Conservation (phyloP, 2,113 vertebrate species). For the Copsychus sechellarum region DNA sequence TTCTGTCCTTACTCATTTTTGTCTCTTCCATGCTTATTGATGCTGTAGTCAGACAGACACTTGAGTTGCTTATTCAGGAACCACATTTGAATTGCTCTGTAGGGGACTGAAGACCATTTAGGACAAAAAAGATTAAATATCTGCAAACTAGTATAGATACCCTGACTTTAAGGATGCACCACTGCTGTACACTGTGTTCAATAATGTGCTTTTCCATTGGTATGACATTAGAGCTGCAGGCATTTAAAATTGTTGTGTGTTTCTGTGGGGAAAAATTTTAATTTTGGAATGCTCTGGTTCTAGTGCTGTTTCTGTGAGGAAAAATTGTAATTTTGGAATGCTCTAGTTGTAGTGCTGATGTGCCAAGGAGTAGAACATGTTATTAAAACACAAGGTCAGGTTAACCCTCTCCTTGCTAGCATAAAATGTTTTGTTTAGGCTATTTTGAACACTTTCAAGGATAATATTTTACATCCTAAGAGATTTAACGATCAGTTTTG, state of each 20-base stretch:
- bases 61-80: not conserved
- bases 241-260: not conserved
- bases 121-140: not conserved
- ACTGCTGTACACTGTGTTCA: not conserved
- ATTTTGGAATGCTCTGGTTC: not conserved
- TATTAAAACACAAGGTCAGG: not conserved
- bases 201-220: not conserved
- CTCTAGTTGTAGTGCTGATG: not conserved
- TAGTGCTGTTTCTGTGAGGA: not conserved
- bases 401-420: not conserved
- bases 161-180: not conserved
- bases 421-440: not conserved
- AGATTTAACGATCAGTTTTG: not conserved
- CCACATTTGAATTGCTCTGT: not conserved
- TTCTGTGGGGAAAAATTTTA: not conserved
- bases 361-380: not conserved
- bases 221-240: not conserved
- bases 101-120: not conserved
- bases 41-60: not conserved
- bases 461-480: not conserved
- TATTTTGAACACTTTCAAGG: not conserved
- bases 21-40: not conserved
- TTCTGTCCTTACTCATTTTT: not conserved
- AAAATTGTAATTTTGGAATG: not conserved
- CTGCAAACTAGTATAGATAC: not conserved